Evolutionary conservation across 37 sponge, comb jelly and placozoan genomes (phyloP), one percentile per base, ranked within the genome.

Genomic region (Ephydatia muelleri): DNA sequence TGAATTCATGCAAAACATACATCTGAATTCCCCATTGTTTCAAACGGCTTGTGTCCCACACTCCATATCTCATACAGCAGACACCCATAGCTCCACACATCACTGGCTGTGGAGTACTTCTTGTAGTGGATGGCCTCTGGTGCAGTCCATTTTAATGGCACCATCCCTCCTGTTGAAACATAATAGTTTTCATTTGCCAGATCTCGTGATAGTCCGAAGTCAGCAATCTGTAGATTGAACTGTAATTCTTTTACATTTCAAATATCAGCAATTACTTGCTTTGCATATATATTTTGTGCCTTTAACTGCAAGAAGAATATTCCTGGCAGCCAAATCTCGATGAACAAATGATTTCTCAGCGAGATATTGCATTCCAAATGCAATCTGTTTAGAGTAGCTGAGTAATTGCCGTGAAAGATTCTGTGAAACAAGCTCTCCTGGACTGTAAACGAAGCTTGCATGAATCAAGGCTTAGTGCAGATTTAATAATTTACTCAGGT

Each of bases 271-370:
- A 16, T 21, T 13, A 57, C 57, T 57, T 16, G 19, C 57, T 21
- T 57, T 57, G 57, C 57, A 57, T 14, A 14, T 57, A 11, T 57
- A 13, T 16, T 5, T 14, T 57, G 57, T 14, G 19, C 57, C 57
- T 57, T 82, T 32, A 8, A 33, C 70, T 22, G 43, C 82, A 14
- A 88, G 77, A 5, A 88, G 81, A 1, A 88, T 82, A 71, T 88
- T 88, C 48, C 88, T 80, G 3, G 88, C 88, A 67, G 88, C 88
- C 43, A 88, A 65, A 65, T 88, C 88, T 37, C 88, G 40, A 65
- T 88, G 88, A 11, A 88, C 75, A 37, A 88, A 88, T 9, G 57
- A 43, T 76, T 88, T 88, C 28, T 66, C 3, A 23, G 82, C 29
- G 29, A 88, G 76, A 30, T 88, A 82, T 13, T 32, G 12, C 88